phyloP scores from a whole-genome alignment of 2,113 vertebrate species.

The Sisor rabdophorus region DNA sequence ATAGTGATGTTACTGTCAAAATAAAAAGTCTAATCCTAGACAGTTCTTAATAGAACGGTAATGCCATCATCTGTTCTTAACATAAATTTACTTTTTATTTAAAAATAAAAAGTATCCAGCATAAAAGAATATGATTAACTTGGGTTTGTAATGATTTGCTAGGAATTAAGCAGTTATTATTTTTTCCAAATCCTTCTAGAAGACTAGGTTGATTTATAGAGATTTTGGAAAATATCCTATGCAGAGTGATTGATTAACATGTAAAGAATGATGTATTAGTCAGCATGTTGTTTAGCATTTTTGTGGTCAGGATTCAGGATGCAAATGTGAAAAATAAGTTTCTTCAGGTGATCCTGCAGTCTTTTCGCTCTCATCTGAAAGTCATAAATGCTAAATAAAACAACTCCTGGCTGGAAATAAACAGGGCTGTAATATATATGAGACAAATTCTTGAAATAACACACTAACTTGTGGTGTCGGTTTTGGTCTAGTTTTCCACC shows the following conservation, averaged over 20 bases:
- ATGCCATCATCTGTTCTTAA: background rate
- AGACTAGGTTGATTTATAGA: background rate
- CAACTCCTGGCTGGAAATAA: background rate
- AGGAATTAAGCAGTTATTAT: background rate
- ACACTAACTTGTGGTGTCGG: background rate
- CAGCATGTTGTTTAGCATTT: slow-evolving; percentile 11
- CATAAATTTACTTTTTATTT: background rate
- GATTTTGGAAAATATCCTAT: no score
- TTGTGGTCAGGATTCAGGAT: slow-evolving; percentile 25
- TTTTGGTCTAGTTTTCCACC: slow-evolving; percentile 11
- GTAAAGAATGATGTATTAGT: slow-evolving; percentile 33
- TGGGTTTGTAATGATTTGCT: slow-evolving; percentile 22
- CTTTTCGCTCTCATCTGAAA: slow-evolving; percentile 27
- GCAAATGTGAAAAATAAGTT: slow-evolving; percentile 7
- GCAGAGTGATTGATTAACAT: slow-evolving; percentile 18
- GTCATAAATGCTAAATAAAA: slow-evolving; percentile 11
- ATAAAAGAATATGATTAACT: background rate
- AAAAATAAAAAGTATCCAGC: background rate
- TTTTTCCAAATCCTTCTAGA: background rate
- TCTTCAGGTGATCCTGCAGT: slow-evolving; percentile 7
- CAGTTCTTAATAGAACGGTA: background rate
- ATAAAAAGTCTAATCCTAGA: background rate
- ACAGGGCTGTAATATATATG: slow-evolving; percentile 17
- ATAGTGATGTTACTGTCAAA: no score
- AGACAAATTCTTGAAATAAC: slow-evolving; percentile 23